Evolutionary conservation across 2,113 vertebrate genomes (phyloP).

Genomic region (Edolisoma coerulescens): DNA sequence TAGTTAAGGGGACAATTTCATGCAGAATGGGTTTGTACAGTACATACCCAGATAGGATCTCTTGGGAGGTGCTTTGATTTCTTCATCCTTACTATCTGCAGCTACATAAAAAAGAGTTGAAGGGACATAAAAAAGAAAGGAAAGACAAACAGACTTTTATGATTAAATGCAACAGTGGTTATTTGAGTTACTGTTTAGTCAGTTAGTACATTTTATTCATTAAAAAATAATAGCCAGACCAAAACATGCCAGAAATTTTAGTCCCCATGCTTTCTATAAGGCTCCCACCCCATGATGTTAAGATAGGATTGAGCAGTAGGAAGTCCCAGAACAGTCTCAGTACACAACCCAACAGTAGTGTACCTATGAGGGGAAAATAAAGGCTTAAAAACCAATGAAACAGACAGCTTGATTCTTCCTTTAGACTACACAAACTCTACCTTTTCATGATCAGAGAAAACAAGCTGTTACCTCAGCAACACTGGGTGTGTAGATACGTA

Average conservation of each 20-base stretch:
- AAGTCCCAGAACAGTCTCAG: neutral
- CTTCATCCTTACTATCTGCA: conserved; percentile 96
- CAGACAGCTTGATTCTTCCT: neutral
- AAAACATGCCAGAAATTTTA: conserved; percentile 25
- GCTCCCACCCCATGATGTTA: neutral
- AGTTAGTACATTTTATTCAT: conserved; percentile 32
- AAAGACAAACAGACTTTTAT: conserved; percentile 68
- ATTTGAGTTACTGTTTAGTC: conserved; percentile 6
- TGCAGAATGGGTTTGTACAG: conserved; percentile 60
- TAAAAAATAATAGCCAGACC: neutral
- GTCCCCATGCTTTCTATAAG: neutral
- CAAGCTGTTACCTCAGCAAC: neutral
- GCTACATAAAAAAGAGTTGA: conserved; percentile 70
- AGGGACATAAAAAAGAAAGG: neutral
- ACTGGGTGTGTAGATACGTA: fast-evolving
- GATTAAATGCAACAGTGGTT: conserved; percentile 42
- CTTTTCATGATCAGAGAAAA: neutral
- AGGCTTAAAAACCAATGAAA: neutral
- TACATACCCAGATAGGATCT: conserved; percentile 96
- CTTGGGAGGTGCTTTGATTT: conserved; percentile 87
- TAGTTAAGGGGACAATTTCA: neutral
- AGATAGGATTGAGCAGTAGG: neutral
- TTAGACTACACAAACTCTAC: neutral
- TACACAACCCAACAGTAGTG: neutral
- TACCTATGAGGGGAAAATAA: neutral